Percentiles rank a stretch among this genome's conserved stretches.
Conservation (phyloP, 2,797 vertebrate genomes). For the Carcharodon carcharias region DNA sequence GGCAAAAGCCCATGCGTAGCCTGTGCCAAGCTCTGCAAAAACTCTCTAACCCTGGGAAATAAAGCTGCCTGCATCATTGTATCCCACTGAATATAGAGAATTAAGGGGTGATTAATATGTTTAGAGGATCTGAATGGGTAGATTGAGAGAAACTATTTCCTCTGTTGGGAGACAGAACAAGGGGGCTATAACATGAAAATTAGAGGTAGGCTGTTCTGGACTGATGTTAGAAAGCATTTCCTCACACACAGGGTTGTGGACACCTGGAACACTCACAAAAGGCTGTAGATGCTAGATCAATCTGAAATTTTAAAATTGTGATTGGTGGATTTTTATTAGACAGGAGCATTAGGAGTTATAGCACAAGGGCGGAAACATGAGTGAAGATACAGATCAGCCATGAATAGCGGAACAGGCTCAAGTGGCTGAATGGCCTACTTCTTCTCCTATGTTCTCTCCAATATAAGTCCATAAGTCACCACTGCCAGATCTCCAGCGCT, state of each 20-base stretch:
- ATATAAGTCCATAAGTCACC: neutral
- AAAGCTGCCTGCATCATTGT: neutral
- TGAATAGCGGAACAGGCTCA: neutral
- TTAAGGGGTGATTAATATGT: neutral
- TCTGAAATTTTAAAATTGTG: neutral
- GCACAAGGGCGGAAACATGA: too few species aligned
- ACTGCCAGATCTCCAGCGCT: neutral
- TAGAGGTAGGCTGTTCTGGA: neutral
- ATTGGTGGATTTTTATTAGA: neutral
- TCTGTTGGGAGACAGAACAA: neutral
- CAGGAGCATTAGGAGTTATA: neutral
- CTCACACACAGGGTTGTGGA: neutral
- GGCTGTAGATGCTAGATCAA: neutral
- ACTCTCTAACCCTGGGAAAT: neutral
- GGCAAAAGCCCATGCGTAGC: neutral
- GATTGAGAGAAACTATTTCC: neutral
- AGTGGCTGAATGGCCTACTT: neutral
- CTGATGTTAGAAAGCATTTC: neutral
- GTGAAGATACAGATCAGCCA: neutral
- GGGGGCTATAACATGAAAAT: neutral
- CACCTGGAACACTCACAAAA: neutral
- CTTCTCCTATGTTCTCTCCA: neutral
- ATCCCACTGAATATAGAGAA: neutral
- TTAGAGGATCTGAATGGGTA: neutral
- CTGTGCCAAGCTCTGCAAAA: neutral